Evolutionary conservation across 2,797 vertebrate genomes (phyloP).

Genomic region (Acrocephalus scirpaceus): DNA sequence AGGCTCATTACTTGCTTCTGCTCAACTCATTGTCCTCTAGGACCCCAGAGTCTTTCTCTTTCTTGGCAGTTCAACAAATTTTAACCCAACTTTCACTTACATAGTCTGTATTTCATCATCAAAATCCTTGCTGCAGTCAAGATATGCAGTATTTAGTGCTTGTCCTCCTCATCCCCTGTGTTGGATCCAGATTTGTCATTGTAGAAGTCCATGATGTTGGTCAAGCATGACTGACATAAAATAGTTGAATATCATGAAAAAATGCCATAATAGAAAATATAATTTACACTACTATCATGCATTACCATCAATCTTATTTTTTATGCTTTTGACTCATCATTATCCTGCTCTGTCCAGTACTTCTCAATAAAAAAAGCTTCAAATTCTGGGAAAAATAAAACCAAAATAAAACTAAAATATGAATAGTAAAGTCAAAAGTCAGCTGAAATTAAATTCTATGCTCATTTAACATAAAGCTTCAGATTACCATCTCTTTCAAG

Average conservation of each 20-base stretch:
- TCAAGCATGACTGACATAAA: neutral
- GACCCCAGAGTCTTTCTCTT: neutral
- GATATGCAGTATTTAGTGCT: neutral
- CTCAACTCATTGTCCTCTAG: neutral
- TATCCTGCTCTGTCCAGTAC: neutral
- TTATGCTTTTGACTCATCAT: neutral
- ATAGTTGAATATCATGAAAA: neutral
- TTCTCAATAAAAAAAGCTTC: neutral
- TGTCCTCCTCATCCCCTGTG: neutral
- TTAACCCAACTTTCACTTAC: neutral
- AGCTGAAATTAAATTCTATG: neutral
- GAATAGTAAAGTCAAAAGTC: neutral
- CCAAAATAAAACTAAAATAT: neutral
- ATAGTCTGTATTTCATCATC: neutral
- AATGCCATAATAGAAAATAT: neutral
- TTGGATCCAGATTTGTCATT: neutral
- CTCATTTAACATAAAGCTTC: neutral
- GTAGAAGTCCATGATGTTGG: neutral
- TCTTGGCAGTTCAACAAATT: neutral
- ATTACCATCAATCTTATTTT: neutral
- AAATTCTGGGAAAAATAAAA: neutral
- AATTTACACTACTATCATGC: neutral
- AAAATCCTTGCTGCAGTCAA: neutral
- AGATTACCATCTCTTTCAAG: neutral
- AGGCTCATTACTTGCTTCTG: neutral